Conservation (phyloP, 2,113 vertebrate species). For the Cinclus mexicanus region DNA sequence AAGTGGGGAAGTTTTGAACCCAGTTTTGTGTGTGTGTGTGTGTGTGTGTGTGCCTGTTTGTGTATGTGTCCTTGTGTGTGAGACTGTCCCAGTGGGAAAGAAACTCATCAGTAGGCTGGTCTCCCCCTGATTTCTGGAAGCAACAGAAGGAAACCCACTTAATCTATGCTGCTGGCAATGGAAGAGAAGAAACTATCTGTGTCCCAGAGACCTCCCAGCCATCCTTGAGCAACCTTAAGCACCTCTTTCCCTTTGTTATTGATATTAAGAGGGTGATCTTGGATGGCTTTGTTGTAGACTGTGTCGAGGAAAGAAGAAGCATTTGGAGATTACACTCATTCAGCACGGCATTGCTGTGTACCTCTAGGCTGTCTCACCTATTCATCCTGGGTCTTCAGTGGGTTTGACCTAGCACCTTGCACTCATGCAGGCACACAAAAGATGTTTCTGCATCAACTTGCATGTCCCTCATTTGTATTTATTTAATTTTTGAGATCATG, state of each 20-base stretch:
- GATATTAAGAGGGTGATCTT: not conserved
- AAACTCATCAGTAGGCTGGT: not conserved
- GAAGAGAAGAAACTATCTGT: not conserved
- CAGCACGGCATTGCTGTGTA: not conserved
- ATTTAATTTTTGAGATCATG: not conserved
- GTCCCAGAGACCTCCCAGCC: not conserved
- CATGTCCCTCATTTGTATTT: not conserved
- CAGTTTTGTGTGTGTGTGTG: no score
- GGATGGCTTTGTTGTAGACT: not conserved
- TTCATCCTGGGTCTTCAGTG: not conserved
- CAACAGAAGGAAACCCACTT: not conserved
- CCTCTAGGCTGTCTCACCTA: not conserved
- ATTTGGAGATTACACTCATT: not conserved
- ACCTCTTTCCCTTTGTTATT: not conserved
- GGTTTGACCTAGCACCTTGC: not conserved
- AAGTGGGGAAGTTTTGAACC: not conserved
- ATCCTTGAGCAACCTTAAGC: not conserved
- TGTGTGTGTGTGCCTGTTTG: not conserved
- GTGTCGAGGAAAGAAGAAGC: fast-evolving
- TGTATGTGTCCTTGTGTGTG: not conserved
- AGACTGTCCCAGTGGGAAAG: not conserved
- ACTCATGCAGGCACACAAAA: fast-evolving
- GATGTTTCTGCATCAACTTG: not conserved
- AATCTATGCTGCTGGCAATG: not conserved
- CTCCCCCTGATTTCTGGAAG: not conserved